Conservation (phyloP, 2,888 invertebrate species). For the Dryomyza anilis region DNA sequence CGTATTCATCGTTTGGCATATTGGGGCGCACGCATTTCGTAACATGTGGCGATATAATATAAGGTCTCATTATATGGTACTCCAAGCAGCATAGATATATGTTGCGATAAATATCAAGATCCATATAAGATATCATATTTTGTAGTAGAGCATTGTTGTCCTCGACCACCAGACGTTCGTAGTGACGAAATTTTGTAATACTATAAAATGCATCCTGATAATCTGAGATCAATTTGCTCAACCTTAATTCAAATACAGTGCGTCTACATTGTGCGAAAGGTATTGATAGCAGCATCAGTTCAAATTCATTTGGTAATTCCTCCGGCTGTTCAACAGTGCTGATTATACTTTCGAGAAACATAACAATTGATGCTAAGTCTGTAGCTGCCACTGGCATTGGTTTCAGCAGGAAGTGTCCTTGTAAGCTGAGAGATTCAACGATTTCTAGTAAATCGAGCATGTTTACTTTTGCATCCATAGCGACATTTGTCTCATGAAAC, state of each 20-base stretch:
- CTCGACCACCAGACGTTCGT: slow-evolving; percentile 45
- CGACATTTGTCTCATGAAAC: slow-evolving; percentile 44
- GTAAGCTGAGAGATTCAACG: slow-evolving; percentile 39
- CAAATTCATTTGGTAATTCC: slow-evolving; percentile 37
- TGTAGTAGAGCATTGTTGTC: slow-evolving; percentile 42
- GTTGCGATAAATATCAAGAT: slow-evolving; percentile 33
- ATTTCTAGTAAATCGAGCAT: slow-evolving; percentile 30
- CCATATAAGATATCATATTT: slow-evolving; percentile 38
- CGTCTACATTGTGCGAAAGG: slow-evolving; percentile 20
- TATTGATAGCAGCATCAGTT: slow-evolving; percentile 37
- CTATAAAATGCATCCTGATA: slow-evolving; percentile 43
- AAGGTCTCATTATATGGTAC: slow-evolving; percentile 40
- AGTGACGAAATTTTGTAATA: slow-evolving; percentile 42
- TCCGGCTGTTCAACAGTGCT: slow-evolving; percentile 40
- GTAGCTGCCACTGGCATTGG: slow-evolving; percentile 35
- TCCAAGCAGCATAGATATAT: slow-evolving; percentile 47
- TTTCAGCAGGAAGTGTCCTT: slow-evolving; percentile 42
- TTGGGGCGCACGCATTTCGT: neutral
- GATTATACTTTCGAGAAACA: slow-evolving; percentile 49
- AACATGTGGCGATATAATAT: slow-evolving; percentile 13
- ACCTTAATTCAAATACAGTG: neutral
- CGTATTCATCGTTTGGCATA: slow-evolving; percentile 4
- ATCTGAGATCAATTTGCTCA: neutral
- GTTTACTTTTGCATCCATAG: slow-evolving; percentile 32
- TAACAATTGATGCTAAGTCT: slow-evolving; percentile 41